Evolutionary conservation across 2,113 vertebrate species (phyloP), one percentile per base, ranked within the genome.

Genomic region (Oostethus manadensis): DNA sequence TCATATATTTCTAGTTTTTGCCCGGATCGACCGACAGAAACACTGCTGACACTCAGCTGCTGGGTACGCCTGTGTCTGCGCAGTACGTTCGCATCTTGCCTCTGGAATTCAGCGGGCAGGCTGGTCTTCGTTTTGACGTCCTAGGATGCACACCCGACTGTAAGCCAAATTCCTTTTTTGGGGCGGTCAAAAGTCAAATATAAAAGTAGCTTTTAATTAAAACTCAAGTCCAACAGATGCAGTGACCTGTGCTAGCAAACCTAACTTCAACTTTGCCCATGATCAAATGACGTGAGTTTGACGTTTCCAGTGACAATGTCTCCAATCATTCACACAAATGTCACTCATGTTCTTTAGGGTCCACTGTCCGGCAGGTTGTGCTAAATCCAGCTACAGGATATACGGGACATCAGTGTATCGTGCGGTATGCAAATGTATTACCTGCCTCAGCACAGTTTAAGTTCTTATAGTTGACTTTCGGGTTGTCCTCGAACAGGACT

Each of bases 141-240:
- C 70, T 90, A 22, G 90, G 90, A n/a, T 92, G 90, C 76, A 67
- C 65, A 0, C 88, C 90, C 0, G 78, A 88, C 79, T 91, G 90
- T 92, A 77, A 67, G 87, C 3, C 49, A 58, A 60, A 3, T 13
- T 7, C 2, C 8, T 43, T 14, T 50, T 16, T 16, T 3, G 29
- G 17, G 13, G 4, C 3, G 10, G 1, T 6, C 8, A 33, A n/a
- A 53, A 17, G 1, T 10, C 16, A 11, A 20, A 11, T 29, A 17
- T 33, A 20, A 10, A 49, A 45, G 23, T 13, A 22, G 14, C 14
- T 10, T 15, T 56, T 11, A 44, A 9, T 15, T 42, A 10, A 38
- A 21, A 2, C 33, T 42, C 8, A 15, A 44, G n/a, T 62, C 63
- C 14, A 14, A 77, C 75, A 91, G 90, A 91, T 83, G 86, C 89